Percentiles rank a stretch among this genome's conserved stretches.
Evolutionary conservation across 2,797 vertebrate genomes (phyloP).

Genomic region (Gobio occitaniae): DNA sequence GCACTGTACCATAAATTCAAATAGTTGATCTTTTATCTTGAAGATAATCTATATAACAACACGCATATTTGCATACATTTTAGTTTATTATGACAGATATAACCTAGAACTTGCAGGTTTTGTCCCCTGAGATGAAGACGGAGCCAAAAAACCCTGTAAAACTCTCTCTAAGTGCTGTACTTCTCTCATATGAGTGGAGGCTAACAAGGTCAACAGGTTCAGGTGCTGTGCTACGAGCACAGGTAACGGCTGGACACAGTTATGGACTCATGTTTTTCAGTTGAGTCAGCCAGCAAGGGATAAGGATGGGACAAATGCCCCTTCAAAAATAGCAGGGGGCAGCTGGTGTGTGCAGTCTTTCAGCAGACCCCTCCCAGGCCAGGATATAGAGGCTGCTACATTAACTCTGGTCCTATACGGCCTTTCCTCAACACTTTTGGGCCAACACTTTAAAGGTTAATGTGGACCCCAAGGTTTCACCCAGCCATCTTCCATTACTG

Average conservation of each 20-base stretch:
- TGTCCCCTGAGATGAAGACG: not conserved
- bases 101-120: not conserved
- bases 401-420: constrained; percentile 36
- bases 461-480: constrained; percentile 58
- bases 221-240: constrained; percentile 5
- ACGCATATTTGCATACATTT: not conserved
- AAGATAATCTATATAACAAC: not conserved
- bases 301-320: constrained; percentile 84
- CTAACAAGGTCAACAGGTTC: constrained; percentile 33
- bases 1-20: not conserved
- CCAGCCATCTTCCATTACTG: constrained; percentile 66
- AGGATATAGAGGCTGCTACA: constrained; percentile 65
- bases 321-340: constrained; percentile 85
- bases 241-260: constrained; percentile 21
- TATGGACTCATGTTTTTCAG: constrained; percentile 70
- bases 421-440: constrained; percentile 33
- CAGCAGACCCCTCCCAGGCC: constrained; percentile 80
- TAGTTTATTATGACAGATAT: not conserved
- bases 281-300: constrained; percentile 81
- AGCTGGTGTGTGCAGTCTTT: constrained; percentile 85
- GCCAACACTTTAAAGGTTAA: constrained; percentile 66
- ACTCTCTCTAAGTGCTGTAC: not conserved
- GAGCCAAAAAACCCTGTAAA: not conserved
- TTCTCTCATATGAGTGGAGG: not conserved
- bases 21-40: not conserved